Evolutionary conservation across 2,888 invertebrate genomes (phyloP).

Genomic region (Hirtodrosophila histrioides): DNA sequence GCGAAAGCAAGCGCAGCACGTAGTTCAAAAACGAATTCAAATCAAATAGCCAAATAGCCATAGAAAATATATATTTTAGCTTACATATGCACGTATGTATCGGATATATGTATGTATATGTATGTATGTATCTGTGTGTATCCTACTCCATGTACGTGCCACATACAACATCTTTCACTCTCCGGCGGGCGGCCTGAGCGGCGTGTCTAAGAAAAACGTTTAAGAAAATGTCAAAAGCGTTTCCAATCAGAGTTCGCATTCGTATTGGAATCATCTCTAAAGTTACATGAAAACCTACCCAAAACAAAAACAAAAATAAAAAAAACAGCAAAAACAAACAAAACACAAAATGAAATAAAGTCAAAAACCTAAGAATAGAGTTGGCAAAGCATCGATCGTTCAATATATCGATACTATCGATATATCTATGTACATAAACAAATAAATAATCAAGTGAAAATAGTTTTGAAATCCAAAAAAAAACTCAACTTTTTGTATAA

Average conservation of each 20-base stretch:
- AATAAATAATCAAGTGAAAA: too few relatives aligned
- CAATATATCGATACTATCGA: too few relatives aligned
- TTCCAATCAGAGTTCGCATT: conserved; percentile 22
- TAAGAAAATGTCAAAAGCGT: conserved; percentile 25
- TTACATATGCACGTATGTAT: conserved; percentile 9
- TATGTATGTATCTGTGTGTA: conserved; percentile 2
- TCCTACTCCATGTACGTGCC: conserved; percentile 8
- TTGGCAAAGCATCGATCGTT: too few relatives aligned
- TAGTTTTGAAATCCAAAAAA: too few relatives aligned
- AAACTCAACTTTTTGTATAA: too few relatives aligned
- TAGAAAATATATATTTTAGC: conserved; percentile 34
- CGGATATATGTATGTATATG: background rate
- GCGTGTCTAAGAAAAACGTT: conserved; percentile 38
- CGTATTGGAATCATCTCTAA: conserved; percentile 43
- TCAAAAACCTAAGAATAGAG: too few relatives aligned
- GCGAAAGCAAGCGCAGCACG: conserved; percentile 70
- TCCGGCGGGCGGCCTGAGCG: conserved; percentile 14
- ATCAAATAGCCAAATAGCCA: conserved; percentile 45
- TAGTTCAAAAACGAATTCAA: conserved; percentile 37
- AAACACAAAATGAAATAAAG: conserved; percentile 42
- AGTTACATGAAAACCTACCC: conserved; percentile 18
- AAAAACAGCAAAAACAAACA: conserved; percentile 15
- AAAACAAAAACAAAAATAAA: conserved; percentile 13
- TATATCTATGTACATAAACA: too few relatives aligned
- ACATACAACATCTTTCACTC: conserved; percentile 9